Base-by-base conservation (phyloP, 2,888 invertebrate genomes). In the Chrysina gloriosa region DNA sequence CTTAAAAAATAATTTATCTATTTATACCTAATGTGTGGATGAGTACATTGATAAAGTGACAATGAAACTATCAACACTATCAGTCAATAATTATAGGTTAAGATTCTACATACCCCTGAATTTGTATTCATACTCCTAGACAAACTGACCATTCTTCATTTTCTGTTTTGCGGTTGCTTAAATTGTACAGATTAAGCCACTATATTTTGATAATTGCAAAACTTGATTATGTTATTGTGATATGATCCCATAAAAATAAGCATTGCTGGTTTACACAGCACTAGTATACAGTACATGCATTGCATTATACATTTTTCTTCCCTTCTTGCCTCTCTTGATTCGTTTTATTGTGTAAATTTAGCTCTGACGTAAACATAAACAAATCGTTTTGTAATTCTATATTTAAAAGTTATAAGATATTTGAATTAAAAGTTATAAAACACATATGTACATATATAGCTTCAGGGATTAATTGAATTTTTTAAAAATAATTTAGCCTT, bases 121-220 rank as follows among this genome's bases (percentile, higher is more conserved):
- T 75, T 74, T 47, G 74, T 75, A 64, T 77, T 76, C 21, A 72
- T 65, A 67, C 75, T 77, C 48, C 76, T 72, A 42, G 74, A 75
- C 70, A 78, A 70, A 70, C 78, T 78, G 48, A 78, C 78, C 78
- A 78, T 78, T 71, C 36, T 71, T 50, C 61, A 56, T 47, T 19
- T 52, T 52, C 52, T 31, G 19, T 52, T 52, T 29, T 29, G 29
- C 29, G 25, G n/a, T 16, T 16, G 11, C 3, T 16, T n/a, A 27
- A 23, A 11, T 52, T 11, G 2, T 52, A 11, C 7, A 29, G 21
- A 54, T 7, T 7, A 19, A 45, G 21, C 19, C 7, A n/a, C n/a
- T n/a, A n/a, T n/a, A n/a, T n/a, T n/a, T n/a, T n/a, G n/a, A n/a
- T n/a, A n/a, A n/a, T n/a, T n/a, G n/a, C n/a, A n/a, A n/a, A n/a